Evolutionary conservation across 92 coral and sea anemone species (phyloP).

Genomic region (Zoanthus solanderi): DNA sequence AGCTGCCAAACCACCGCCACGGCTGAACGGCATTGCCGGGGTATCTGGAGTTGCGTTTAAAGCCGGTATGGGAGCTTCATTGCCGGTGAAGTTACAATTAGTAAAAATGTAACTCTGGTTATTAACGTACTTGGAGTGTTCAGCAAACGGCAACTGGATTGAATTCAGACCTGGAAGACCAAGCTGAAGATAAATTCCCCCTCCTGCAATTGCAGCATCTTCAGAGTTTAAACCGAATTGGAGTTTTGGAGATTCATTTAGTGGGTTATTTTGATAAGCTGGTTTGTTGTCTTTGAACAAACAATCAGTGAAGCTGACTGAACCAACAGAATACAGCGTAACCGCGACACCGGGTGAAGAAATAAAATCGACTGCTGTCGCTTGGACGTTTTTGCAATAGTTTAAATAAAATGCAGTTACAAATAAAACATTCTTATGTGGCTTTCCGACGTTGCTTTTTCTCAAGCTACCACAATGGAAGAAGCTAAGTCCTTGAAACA

Average conservation of each 20-base stretch:
- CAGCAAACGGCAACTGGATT: slow-evolving; percentile 51
- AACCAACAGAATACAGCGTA: slow-evolving; percentile 71
- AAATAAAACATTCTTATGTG: slow-evolving; percentile 60
- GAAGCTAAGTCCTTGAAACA: slow-evolving; percentile 69
- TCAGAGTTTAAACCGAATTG: slow-evolving; percentile 26
- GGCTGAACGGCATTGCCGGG: slow-evolving; percentile 70
- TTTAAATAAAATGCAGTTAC: slow-evolving; percentile 76
- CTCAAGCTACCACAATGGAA: slow-evolving; percentile 83
- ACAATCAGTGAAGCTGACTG: slow-evolving; percentile 56
- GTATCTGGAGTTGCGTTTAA: slow-evolving; percentile 50
- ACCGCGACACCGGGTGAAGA: slow-evolving; percentile 72
- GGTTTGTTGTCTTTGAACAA: slow-evolving; percentile 65
- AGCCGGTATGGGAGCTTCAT: slow-evolving; percentile 62
- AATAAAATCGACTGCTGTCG: slow-evolving; percentile 55
- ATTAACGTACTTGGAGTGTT: slow-evolving; percentile 74
- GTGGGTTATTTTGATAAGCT: neutral
- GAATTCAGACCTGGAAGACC: slow-evolving; percentile 62
- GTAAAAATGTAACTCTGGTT: slow-evolving; percentile 64
- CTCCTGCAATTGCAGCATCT: slow-evolving; percentile 65
- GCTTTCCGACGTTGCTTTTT: slow-evolving; percentile 55
- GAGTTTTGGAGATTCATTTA: neutral
- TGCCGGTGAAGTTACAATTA: slow-evolving; percentile 68
- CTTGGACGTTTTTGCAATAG: slow-evolving; percentile 76
- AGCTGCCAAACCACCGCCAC: slow-evolving; percentile 89
- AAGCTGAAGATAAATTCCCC: slow-evolving; percentile 77